A percentile compares a stretch with the other conserved stretches of the same genome.
Evolutionary conservation across 2,113 vertebrate genomes (phyloP).

Genomic region (Takifugu flavidus): DNA sequence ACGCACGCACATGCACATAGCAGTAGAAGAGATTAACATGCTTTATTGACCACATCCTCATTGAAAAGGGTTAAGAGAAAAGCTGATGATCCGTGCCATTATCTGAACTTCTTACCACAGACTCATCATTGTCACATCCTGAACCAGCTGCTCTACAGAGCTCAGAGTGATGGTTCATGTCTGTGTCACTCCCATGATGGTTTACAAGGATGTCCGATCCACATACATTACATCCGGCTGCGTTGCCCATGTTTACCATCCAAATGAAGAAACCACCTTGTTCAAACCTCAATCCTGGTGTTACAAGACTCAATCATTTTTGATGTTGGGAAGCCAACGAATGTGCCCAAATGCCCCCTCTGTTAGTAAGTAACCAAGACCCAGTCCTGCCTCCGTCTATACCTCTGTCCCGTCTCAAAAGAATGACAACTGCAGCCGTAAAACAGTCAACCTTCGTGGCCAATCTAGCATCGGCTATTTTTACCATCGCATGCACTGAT

Average conservation of each 20-base stretch:
- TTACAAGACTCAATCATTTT: slow-evolving; percentile 8
- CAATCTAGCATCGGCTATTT: slow-evolving; percentile 55
- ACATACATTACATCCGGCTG: slow-evolving; percentile 81
- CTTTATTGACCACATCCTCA: neutral
- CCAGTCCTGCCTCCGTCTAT: slow-evolving; percentile 26
- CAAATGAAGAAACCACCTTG: neutral
- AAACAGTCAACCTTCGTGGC: slow-evolving; percentile 35
- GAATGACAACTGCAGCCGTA: slow-evolving; percentile 54
- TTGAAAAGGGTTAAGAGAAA: neutral
- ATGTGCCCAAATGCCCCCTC: no score
- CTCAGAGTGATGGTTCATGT: slow-evolving; percentile 73
- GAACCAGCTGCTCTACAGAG: slow-evolving; percentile 69
- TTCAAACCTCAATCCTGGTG: slow-evolving; percentile 1
- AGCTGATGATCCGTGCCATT: neutral
- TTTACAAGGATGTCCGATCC: slow-evolving; percentile 70
- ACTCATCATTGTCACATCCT: slow-evolving; percentile 37
- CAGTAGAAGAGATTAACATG: neutral
- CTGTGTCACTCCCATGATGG: slow-evolving; percentile 63
- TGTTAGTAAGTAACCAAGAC: neutral
- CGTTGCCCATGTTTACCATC: slow-evolving; percentile 82
- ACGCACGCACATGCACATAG: slow-evolving; percentile 6
- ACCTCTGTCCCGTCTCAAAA: slow-evolving; percentile 15
- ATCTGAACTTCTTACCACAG: slow-evolving; percentile 56
- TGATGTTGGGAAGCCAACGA: no score
- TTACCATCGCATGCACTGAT: slow-evolving; percentile 34